Base-by-base conservation (phyloP, 53 echinoderm and acorn worm genomes). In the Paelopatides confundens region DNA sequence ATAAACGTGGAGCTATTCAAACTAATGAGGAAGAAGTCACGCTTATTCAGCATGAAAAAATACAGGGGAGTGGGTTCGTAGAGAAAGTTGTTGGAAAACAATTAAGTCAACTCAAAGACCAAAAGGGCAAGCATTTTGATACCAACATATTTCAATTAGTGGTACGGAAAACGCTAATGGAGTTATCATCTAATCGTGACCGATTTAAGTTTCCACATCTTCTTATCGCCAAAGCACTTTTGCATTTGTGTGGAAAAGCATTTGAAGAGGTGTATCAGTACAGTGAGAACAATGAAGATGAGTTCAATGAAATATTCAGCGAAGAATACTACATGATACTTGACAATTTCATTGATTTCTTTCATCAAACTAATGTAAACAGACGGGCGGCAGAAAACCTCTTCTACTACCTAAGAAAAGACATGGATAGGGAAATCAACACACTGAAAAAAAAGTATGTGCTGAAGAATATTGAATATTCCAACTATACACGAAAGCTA, bases 181-280 rank as follows among this genome's bases (percentile, higher is more conserved):
- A 37, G 9, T 39, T 70, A 23, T 70, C 70, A 1, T 35, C 18
- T 30, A 35, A 70, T 15, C 70, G 39, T 34, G 70, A 39, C 31
- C 14, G 39, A 21, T 70, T 70, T 18, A 70, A 70, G 18, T 36
- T 39, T 4, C 70, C 70, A 15, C 70, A 70, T 5, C 21, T 39
- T 15, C 12, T 70, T 15, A 70, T 70, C 31, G 70, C 70, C 3
- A 70, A 70, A 36, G 38, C n/a, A n/a, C 70, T 70, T 70, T 32
- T 70, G 36, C 39, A 39, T 24, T 37, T 35, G 2, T 34, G 36
- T 36, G 70, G 15, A 9, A 2, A 4, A 36, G 39, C 23, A 4
- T 70, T 70, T 35, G 35, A 37, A 5, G 36, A 21, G n/a, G 36
- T 70, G 2, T 70, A 15, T 18, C 3, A 36, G 3, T 17, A 70